phyloP scores from a whole-genome alignment of 2,797 vertebrate species.

The Diplodus puntazzo region DNA sequence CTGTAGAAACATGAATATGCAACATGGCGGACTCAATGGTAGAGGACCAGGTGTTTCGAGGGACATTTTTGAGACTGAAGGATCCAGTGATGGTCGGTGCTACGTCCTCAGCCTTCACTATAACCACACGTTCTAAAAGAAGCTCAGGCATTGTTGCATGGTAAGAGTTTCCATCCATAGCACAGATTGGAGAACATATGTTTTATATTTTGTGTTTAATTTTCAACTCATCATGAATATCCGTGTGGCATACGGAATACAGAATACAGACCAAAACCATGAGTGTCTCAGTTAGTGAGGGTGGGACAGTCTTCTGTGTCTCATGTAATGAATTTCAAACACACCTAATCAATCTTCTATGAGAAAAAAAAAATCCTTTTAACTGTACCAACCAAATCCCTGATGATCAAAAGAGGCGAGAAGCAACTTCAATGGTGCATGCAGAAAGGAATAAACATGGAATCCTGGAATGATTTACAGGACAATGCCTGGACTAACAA shows the following conservation, averaged over 20 bases:
- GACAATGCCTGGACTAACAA: conserved; percentile 71
- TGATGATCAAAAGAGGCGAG: conserved; percentile 70
- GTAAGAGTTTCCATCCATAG: neutral
- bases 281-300: neutral
- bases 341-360: conserved; percentile 50
- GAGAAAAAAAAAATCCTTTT: conserved; percentile 53
- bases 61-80: too few species aligned
- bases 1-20: too few species aligned
- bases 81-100: too few species aligned
- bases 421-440: conserved; percentile 50
- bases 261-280: conserved; percentile 2
- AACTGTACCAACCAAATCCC: conserved; percentile 60
- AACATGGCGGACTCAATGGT: too few species aligned
- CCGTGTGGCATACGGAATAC: too few species aligned
- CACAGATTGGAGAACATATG: neutral
- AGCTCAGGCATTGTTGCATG: neutral
- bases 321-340: conserved; percentile 57
- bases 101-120: neutral
- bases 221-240: conserved; percentile 5
- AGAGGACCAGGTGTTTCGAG: too few species aligned
- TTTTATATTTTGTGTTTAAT: neutral
- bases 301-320: conserved; percentile 18
- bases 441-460: conserved; percentile 60
- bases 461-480: conserved; percentile 71
- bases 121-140: neutral